A percentile compares a stretch with the other conserved stretches of the same genome.
phyloP scores from a whole-genome alignment of 2,888 invertebrate genomes.

The Drosophila ustulata region DNA sequence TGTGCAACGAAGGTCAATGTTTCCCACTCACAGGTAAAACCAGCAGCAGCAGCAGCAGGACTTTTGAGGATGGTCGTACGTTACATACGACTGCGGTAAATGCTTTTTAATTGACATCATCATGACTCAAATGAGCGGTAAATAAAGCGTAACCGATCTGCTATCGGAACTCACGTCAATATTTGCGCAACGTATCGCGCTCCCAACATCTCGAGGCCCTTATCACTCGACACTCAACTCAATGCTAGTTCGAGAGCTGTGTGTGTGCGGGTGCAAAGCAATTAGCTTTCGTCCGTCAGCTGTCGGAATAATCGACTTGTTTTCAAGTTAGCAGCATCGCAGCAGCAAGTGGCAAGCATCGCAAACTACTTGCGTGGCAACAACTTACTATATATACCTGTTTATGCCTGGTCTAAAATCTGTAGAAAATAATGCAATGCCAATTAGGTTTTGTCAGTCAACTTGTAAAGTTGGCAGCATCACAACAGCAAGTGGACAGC shows the following conservation, averaged over 20 bases:
- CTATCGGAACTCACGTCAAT: conserved; percentile 3
- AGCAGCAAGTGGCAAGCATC: background rate
- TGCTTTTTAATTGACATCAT: conserved; percentile 15
- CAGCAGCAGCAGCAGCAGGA: background rate
- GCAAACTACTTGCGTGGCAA: too few species aligned
- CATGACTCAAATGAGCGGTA: conserved; percentile 6
- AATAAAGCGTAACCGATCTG: conserved; percentile 3
- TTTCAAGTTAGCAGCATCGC: background rate
- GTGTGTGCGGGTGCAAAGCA: background rate
- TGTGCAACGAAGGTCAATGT: conserved; percentile 54
- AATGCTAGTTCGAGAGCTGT: background rate
- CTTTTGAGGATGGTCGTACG: background rate
- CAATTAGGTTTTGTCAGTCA: too few species aligned
- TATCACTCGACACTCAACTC: background rate
- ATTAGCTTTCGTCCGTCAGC: conserved; percentile 4
- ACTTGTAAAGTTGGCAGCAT: too few species aligned
- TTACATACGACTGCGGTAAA: conserved; percentile 4
- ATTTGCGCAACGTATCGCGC: background rate
- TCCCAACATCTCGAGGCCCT: background rate
- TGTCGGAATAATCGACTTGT: too few species aligned
- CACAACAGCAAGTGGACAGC: too few species aligned
- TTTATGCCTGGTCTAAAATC: too few species aligned
- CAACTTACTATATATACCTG: too few species aligned
- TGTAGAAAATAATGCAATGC: too few species aligned
- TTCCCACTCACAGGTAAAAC: conserved; percentile 27